phyloP scores from a whole-genome alignment of 1,140 invertebrate genomes.

The Ptiloglossa arizonensis region DNA sequence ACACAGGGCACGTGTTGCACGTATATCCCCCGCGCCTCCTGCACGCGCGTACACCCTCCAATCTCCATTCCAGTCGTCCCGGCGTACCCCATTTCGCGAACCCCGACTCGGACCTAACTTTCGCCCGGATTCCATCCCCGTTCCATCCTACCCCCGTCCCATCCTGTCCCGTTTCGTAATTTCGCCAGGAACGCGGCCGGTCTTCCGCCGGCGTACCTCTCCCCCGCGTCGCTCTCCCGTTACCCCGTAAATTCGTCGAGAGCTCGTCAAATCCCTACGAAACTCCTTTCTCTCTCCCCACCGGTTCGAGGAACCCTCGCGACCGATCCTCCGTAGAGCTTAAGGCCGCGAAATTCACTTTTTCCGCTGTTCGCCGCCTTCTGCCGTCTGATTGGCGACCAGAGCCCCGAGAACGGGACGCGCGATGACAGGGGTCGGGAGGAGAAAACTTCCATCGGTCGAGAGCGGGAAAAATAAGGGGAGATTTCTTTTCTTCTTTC shows the following conservation, averaged over 20 bases:
- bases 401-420: not conserved
- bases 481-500: not conserved
- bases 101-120: constrained; percentile 13
- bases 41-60: constrained; percentile 17
- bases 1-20: not conserved
- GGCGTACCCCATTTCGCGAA: constrained; percentile 11
- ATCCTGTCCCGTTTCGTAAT: constrained; percentile 30
- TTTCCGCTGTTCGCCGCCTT: not conserved
- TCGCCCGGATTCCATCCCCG: not conserved
- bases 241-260: constrained; percentile 10
- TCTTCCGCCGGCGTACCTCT: too few species aligned
- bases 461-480: not conserved
- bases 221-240: not conserved
- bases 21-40: not conserved
- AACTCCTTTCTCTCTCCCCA: not conserved
- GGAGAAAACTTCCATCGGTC: not conserved
- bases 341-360: constrained; percentile 10
- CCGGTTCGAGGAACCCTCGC: not conserved
- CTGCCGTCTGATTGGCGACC: not conserved
- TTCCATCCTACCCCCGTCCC: not conserved
- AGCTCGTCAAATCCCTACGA: constrained; percentile 27
- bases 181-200: constrained; percentile 5
- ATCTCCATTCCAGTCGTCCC: constrained; percentile 22
- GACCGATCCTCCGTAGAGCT: not conserved
- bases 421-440: not conserved